Evolutionary conservation across 1,140 invertebrate species (phyloP), one percentile per base, ranked within the genome.

Genomic region (Streblospio benedicti): DNA sequence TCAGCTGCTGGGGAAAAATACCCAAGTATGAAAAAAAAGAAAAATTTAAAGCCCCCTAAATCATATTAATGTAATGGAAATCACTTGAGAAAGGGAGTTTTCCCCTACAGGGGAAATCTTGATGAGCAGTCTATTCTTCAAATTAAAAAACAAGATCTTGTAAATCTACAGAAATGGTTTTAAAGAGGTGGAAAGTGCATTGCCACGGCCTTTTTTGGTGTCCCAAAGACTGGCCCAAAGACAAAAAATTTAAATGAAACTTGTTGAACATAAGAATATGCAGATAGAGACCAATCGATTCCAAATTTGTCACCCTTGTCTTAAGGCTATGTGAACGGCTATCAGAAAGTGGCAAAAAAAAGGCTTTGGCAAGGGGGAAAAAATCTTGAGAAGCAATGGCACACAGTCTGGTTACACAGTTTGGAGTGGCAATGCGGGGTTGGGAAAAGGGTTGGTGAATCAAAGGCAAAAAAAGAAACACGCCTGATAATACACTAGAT

Each of bases 371-470:
- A 27, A 18, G 75, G 71, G 65, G 82, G 79, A 61, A 74, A 76
- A 54, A 85, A 84, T 30, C 78, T 93, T 45, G 87, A 93, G 76
- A 81, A 86, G 45, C 86, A 89, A 67, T 93, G 90, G 88, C 90
- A 93, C 74, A 82, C 87, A 61, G 81, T 93, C 58, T 93, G 90
- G 81, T 78, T 94, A 67, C 82, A 87, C 62, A 87, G 88, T 23
- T 82, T 93, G 68, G 91, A 94, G 82, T 90, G 90, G 85, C 88
- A 91, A 78, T 90, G 87, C 76, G 83, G 87, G 69, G 80, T 90
- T 63, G 88, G 89, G 74, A 81, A 83, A 59, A 80, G 85, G 31
- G 75, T 70, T 12, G 51, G 55, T 20, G 59, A 43, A 9, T 50
- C n/a, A n/a, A n/a, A n/a, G n/a, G n/a, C n/a, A n/a, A n/a, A n/a